These are phyloP conservation scores for Iphiclides podalirius DNA, from an alignment of 2,888 invertebrate species.

Conservation along the genomic window DNA sequence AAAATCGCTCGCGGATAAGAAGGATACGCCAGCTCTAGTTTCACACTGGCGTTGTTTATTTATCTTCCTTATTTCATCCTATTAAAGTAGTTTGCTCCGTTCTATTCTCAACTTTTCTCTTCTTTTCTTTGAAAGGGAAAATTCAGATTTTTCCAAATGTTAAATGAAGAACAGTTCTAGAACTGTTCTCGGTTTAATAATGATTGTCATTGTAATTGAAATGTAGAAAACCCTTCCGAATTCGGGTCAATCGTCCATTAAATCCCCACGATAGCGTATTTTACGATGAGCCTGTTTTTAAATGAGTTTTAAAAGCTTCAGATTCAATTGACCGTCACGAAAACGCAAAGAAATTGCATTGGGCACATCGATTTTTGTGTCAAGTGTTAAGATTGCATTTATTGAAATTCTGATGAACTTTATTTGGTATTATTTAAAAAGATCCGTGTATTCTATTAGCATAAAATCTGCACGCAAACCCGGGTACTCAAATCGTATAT, in stretches of 20 bases:
- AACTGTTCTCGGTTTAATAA: too few species aligned
- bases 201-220: too few species aligned
- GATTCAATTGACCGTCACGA: neutral
- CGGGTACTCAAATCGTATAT: neutral
- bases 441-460: neutral
- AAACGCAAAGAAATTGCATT: neutral
- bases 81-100: neutral
- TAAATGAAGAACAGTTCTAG: too few species aligned
- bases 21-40: constrained; percentile 12
- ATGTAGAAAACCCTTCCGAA: neutral
- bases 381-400: neutral
- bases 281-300: neutral
- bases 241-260: neutral
- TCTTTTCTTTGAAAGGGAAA: too few species aligned
- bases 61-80: neutral
- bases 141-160: too few species aligned
- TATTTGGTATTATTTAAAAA: neutral
- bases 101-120: too few species aligned
- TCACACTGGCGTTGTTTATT: constrained; percentile 10
- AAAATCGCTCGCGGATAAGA: constrained; percentile 31
- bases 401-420: constrained; percentile 16
- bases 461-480: neutral
- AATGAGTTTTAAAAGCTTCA: neutral
- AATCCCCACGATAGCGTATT: neutral
- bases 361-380: neutral